phyloP scores from a whole-genome alignment of 1,140 invertebrate genomes.

The Streblospio benedicti region DNA sequence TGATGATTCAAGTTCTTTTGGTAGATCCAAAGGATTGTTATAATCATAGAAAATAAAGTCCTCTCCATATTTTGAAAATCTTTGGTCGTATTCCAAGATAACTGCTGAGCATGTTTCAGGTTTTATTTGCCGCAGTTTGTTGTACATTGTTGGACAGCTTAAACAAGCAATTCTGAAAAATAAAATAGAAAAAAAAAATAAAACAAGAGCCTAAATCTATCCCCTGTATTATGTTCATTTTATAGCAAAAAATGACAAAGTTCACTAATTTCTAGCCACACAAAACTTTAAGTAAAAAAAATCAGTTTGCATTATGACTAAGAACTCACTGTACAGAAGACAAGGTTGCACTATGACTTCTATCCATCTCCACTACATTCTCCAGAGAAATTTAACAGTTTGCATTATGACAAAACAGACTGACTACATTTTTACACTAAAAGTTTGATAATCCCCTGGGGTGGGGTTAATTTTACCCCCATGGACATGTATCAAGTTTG shows the following conservation, averaged over 20 bases:
- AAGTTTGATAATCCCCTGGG: no score
- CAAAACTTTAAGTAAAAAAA: no score
- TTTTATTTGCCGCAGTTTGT: slow-evolving; percentile 45
- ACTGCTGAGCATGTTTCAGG: slow-evolving; percentile 26
- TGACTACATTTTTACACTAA: no score
- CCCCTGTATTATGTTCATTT: not conserved
- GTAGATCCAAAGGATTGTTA: slow-evolving; percentile 65
- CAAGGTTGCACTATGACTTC: no score
- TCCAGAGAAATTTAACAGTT: no score
- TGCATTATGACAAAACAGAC: no score
- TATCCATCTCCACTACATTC: no score
- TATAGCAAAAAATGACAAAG: not conserved
- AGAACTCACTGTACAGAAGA: no score
- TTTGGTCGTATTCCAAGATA: slow-evolving; percentile 59
- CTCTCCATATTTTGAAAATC: slow-evolving; percentile 69
- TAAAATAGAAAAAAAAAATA: slow-evolving; percentile 3
- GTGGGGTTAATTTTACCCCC: no score
- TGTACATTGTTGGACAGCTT: slow-evolving; percentile 80
- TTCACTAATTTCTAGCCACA: not conserved
- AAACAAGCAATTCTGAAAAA: slow-evolving; percentile 64
- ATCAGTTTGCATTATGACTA: no score
- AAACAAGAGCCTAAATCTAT: no score
- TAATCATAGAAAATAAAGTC: slow-evolving; percentile 86
- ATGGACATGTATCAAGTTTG: no score
- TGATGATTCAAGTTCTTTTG: slow-evolving; percentile 51